A percentile compares a stretch with the other conserved stretches of the same genome.
These are phyloP conservation scores for Metalampra italica DNA, from an alignment of 2,888 invertebrate species.

Conservation along the genomic window DNA sequence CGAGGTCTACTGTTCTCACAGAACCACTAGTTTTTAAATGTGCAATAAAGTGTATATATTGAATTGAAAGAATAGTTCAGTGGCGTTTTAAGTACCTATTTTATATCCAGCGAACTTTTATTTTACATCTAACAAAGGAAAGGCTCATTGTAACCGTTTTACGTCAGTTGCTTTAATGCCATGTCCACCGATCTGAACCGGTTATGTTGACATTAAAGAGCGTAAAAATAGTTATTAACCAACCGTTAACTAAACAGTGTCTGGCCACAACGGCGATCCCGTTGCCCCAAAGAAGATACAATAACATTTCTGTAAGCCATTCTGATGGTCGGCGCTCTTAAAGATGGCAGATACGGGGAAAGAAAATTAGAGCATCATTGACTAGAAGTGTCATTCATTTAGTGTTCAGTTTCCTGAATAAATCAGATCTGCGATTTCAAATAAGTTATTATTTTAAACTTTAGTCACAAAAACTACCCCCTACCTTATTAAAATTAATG, in stretches of 20 bases:
- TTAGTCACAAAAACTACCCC: too few relatives aligned
- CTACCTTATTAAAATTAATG: too few relatives aligned
- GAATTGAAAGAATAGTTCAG: too few relatives aligned
- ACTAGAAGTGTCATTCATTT: neutral
- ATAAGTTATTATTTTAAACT: too few relatives aligned
- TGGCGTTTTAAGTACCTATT: too few relatives aligned
- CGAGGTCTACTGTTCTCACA: too few relatives aligned
- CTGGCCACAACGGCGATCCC: neutral
- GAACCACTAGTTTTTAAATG: too few relatives aligned
- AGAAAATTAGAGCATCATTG: neutral
- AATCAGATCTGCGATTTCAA: too few relatives aligned
- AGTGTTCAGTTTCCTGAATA: neutral
- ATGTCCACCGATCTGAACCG: neutral
- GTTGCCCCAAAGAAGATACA: conserved; percentile 14
- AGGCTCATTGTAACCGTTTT: neutral
- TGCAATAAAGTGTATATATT: too few relatives aligned
- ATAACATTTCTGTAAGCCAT: conserved; percentile 21
- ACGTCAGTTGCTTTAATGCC: too few relatives aligned
- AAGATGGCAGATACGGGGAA: neutral
- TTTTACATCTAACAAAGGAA: too few relatives aligned
- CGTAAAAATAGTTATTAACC: conserved; percentile 1
- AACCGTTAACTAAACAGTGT: neutral
- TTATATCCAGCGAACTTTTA: too few relatives aligned
- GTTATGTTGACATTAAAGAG: conserved; percentile 7
- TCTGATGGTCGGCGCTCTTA: conserved; percentile 2